Base-by-base conservation (phyloP, 2,888 invertebrate genomes). In the Teleogryllus oceanicus region DNA sequence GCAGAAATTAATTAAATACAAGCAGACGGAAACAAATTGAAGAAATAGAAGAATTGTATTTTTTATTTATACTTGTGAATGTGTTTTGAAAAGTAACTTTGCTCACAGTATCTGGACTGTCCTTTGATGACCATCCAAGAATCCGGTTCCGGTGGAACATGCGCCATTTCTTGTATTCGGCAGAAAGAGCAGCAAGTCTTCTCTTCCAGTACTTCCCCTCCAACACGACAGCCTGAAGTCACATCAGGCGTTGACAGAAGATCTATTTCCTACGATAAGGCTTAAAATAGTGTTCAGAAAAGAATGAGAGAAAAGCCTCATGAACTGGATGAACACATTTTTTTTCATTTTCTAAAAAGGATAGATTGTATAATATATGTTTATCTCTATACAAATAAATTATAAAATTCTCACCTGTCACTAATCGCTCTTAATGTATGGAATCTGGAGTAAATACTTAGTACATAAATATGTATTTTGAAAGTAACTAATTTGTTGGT, bases 181-280 rank as follows among this genome's bases (percentile, higher is more conserved):
- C 97, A 85, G 96, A 96, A 78, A 99, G 97, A 76, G 98, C 98
- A 84, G 96, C 96, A 83, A 97, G 91, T 88, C 97, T 94, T 85
- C 99, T 90, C 89, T 99, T 99, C 99, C 99, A 99, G 89, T 99
- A 99, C 90, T 99, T 99, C 81, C 99, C 99, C 90, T 99, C 99
- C 86, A 99, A 90, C 83, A 99, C 96, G 82, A 97, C 95, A 85
- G 98, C 96, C 98, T 98, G 88, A 4, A 37, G 21, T 62, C 62
- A 62, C 62, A 62, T n/a, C 62, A 62, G 62, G 62, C 62, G 62
- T 11, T 62, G 62, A 62, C 62, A 62, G 62, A 62, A 12, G 62
- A 62, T 13, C 62, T 62, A 62, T 62, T 62, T 62, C 62, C 62
- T n/a, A 62, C 8, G 62, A 62, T 62, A 62, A 62, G 62, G n/a